These are phyloP conservation scores for Cuculus canorus DNA, from an alignment of 2,797 vertebrate species.

Conservation along the genomic window DNA sequence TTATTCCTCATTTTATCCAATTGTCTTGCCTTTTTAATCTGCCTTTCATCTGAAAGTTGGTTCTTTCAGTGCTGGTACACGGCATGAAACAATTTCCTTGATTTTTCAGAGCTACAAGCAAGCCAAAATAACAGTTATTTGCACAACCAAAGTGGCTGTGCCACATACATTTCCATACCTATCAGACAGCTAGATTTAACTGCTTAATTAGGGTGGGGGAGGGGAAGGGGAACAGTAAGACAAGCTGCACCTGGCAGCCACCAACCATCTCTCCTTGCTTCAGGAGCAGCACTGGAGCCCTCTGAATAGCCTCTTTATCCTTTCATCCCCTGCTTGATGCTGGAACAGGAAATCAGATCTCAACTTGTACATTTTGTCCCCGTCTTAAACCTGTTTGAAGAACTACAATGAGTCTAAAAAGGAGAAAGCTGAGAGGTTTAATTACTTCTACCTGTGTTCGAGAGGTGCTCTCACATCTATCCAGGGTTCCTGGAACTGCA, in stretches of 20 bases:
- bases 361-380: background rate
- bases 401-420: background rate
- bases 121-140: background rate
- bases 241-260: slow-evolving; percentile 31
- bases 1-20: background rate
- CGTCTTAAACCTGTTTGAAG: background rate
- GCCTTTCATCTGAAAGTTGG: background rate
- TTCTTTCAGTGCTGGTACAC: background rate
- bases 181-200: slow-evolving; percentile 45
- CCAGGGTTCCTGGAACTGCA: slow-evolving; percentile 40
- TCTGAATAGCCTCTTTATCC: background rate
- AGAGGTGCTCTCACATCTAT: background rate
- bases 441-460: slow-evolving; percentile 25
- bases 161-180: slow-evolving; percentile 42
- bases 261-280: background rate
- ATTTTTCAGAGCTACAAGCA: background rate
- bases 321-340: background rate
- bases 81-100: background rate
- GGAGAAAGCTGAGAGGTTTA: slow-evolving; percentile 14
- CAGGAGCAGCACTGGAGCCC: background rate
- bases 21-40: background rate
- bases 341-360: background rate
- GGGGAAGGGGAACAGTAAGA: background rate
- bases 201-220: background rate
- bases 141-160: background rate